Evolutionary conservation across 2,113 vertebrate species (phyloP), one percentile per base, ranked within the genome.

Genomic region (Aptenodytes forsteri): DNA sequence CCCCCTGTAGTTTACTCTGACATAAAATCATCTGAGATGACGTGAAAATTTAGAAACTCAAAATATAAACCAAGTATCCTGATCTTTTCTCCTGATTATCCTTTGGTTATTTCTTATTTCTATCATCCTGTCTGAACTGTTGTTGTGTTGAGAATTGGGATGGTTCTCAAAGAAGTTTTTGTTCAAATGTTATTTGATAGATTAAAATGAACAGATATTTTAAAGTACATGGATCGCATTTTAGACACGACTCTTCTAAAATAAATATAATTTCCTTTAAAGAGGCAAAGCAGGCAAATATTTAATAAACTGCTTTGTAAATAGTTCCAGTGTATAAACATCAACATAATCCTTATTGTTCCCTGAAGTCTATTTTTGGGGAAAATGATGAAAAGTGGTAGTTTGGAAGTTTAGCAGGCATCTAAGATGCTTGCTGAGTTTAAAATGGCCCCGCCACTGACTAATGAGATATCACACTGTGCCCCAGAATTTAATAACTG

Each of bases 1-100:
- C 98, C 98, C 98, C 96, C 99, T 98, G 96, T 98, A 98, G 98
- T 98, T 98, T 92, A 83, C 32, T 97, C 54, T 80, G 84, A 49
- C 75, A 95, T 75, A 82, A 92, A 94, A 80, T 64, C n/a, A 17
- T 77, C n/a, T 40, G 36, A 91, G 54, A n/a, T 90, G 69, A 91
- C 77, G 47, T 93, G 85, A 92, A 96, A 95, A 73, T 89, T 55
- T 75, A 81, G 77, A 85, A 94, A 71, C n/a, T 93, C 65, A 59
- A 93, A 85, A 90, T 83, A 66, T 29, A 96, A 95, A 89, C 19
- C 71, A 71, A 78, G 19, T 19, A 76, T 50, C n/a, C 32, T 69
- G 52, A n/a, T 80, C 10, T 89, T 92, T 87, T 34, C 10, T 79
- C 16, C 30, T 80, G 9, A 38, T 52, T 69, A 52, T 56, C 13